Evolutionary conservation across 2,113 vertebrate genomes (phyloP), one percentile per base, ranked within the genome.

Genomic region (Arvicanthis niloticus): DNA sequence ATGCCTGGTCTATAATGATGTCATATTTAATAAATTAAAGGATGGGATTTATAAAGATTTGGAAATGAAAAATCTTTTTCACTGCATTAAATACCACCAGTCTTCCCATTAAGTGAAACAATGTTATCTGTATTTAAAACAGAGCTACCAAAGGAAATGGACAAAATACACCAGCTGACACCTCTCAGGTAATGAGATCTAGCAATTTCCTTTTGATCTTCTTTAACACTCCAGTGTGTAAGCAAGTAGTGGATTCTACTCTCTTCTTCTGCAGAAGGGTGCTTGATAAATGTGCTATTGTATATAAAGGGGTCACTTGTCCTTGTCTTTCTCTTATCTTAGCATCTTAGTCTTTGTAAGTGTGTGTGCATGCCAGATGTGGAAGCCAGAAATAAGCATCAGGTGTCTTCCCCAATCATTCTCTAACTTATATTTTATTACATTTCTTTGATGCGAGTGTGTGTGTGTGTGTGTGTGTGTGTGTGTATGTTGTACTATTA

Each of bases 121-220:
- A 80, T 7, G 95, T 94, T 89, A 48, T 96, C 93, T 97, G 3
- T 97, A n/a, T 97, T 85, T 93, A 85, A 85, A 98, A 97, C 96
- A 98, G 97, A 97, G 15, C 93, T 97, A 89, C 97, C 95, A 89
- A 93, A 97, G 97, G 97, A 98, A 97, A 96, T 29, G 37, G 97
- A 60, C 34, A 97, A 82, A 93, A 85, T 67, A 73, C 75, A 96
- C 42, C 92, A 77, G 26, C 75, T 89, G 96, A 97, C 26, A 89
- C 91, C 86, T 97, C 80, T 93, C 97, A 98, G 98, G 99, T 99
- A 98, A 98, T 13, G 40, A 86, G 51, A 91, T n/a, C 60, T 87
- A 96, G 12, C n/a, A 70, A 34, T n/a, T 95, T 62, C 40, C 80
- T 21, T 88, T 86, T 81, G 45, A 48, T 68, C 19, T 90, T 91